Percentiles rank a stretch among this genome's conserved stretches.
phyloP scores from a whole-genome alignment of 2,888 invertebrate species.

The Scelioninae gen. 2 region DNA sequence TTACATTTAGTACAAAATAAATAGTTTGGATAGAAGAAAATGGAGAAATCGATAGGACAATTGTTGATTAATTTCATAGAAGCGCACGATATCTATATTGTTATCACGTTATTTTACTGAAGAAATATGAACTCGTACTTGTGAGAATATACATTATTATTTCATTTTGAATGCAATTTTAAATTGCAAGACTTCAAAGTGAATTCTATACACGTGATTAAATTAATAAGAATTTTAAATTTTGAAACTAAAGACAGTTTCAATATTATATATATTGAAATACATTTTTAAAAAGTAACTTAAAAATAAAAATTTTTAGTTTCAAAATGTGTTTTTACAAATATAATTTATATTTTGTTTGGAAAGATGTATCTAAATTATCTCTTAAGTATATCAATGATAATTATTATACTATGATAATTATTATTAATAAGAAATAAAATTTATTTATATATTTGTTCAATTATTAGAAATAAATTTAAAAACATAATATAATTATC shows the following conservation, averaged over 20 bases:
- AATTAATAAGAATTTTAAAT: background rate
- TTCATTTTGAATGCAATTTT: background rate
- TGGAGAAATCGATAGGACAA: background rate
- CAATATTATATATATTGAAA: no score
- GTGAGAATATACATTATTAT: background rate
- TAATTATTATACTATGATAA: background rate
- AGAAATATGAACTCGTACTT: background rate
- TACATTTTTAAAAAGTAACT: no score
- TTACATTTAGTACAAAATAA: background rate
- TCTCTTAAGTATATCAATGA: no score
- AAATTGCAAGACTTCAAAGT: no score
- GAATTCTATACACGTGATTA: background rate
- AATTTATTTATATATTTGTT: background rate
- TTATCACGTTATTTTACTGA: background rate
- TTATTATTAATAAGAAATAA: background rate
- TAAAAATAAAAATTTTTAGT: no score
- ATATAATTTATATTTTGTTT: no score
- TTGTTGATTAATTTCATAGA: background rate
- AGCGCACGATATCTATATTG: background rate
- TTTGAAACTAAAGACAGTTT: no score
- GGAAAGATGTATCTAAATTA: background rate
- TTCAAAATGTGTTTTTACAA: no score
- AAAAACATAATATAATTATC: no score
- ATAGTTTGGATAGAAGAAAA: background rate
- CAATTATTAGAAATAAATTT: no score